Conservation (phyloP, 2,113 vertebrate genomes). For the Hucho hucho region DNA sequence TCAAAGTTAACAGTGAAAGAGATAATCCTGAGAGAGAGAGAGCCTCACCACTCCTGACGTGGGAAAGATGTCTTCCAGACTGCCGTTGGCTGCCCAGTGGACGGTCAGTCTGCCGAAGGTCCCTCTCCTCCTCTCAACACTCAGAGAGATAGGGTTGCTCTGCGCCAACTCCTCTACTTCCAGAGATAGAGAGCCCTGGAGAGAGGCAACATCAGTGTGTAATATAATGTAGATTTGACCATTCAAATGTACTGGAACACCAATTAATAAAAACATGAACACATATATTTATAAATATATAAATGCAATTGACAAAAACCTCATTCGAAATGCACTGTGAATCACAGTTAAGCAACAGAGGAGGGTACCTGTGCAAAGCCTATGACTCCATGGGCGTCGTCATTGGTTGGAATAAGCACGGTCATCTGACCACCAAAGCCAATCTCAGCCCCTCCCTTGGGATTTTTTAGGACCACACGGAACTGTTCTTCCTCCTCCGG, state of each 20-base stretch:
- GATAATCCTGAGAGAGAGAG: no score
- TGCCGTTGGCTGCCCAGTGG: constrained; percentile 85
- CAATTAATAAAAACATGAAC: no score
- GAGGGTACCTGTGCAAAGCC: constrained; percentile 86
- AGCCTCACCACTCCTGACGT: constrained; percentile 88
- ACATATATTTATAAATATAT: no score
- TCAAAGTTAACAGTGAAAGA: no score
- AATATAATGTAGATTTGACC: neutral
- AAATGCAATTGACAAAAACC: no score
- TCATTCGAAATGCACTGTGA: no score
- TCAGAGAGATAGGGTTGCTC: constrained; percentile 84
- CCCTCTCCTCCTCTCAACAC: constrained; percentile 86
- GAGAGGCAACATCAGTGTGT: neutral
- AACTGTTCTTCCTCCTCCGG: constrained; percentile 90
- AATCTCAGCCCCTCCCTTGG: constrained; percentile 94
- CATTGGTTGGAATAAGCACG: constrained; percentile 85
- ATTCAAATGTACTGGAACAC: neutral
- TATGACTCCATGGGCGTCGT: constrained; percentile 89
- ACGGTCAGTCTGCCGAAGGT: constrained; percentile 83
- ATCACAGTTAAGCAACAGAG: neutral
- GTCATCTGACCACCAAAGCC: constrained; percentile 82
- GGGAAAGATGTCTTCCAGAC: constrained; percentile 85
- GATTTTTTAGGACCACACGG: constrained; percentile 85
- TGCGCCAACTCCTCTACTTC: constrained; percentile 91
- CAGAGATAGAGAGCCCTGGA: constrained; percentile 82